phyloP scores from a whole-genome alignment of 2,888 invertebrate species.

The Caenorhabditis sp. region DNA sequence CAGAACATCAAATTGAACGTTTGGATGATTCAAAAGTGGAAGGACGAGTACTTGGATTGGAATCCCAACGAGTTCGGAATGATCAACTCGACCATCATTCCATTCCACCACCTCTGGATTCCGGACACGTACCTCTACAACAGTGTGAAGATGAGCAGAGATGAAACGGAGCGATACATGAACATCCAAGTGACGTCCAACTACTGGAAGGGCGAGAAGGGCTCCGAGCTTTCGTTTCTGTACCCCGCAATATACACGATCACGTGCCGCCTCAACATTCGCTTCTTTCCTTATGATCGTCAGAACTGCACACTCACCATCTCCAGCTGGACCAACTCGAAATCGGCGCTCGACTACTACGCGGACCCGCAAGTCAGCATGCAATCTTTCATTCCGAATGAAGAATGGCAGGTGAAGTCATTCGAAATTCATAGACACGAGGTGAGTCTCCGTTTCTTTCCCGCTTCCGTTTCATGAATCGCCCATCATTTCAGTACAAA shows the following conservation, averaged over 20 bases:
- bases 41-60: constrained; percentile 76
- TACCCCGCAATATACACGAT: constrained; percentile 78
- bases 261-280: constrained; percentile 73
- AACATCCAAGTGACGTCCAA: constrained; percentile 72
- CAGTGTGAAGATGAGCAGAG: constrained; percentile 77
- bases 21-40: constrained; percentile 80
- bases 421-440: constrained; percentile 77
- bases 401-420: constrained; percentile 77
- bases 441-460: constrained; percentile 47
- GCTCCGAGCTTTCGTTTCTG: constrained; percentile 73
- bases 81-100: constrained; percentile 77
- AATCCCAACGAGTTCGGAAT: constrained; percentile 66
- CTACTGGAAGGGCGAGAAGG: constrained; percentile 70
- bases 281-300: constrained; percentile 78
- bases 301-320: constrained; percentile 78
- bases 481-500: constrained; percentile 69
- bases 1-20: constrained; percentile 81
- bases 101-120: constrained; percentile 74
- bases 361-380: constrained; percentile 71
- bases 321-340: constrained; percentile 77
- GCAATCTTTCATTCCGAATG: constrained; percentile 75
- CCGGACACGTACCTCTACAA: constrained; percentile 78
- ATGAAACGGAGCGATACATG: constrained; percentile 78
- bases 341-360: constrained; percentile 77
- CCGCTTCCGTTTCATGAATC: constrained; percentile 10